These are phyloP conservation scores for Ciconia stormi DNA, from an alignment of 2,113 vertebrate species.

Conservation along the genomic window DNA sequence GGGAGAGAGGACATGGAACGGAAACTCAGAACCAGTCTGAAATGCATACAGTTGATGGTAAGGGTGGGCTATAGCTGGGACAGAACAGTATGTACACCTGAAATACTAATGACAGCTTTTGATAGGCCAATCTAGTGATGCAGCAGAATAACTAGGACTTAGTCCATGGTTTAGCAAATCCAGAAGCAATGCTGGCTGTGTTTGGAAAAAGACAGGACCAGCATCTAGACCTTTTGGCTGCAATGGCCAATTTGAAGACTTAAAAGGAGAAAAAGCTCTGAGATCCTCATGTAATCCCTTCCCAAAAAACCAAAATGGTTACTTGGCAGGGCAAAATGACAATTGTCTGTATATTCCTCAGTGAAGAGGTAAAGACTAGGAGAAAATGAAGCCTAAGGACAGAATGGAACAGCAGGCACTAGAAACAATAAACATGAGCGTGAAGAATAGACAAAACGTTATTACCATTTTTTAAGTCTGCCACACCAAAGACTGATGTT, in stretches of 20 bases:
- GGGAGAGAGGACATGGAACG: neutral
- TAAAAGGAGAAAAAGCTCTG: neutral
- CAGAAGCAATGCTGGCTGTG: neutral
- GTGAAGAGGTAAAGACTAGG: neutral
- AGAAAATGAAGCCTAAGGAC: neutral
- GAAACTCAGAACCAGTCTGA: neutral
- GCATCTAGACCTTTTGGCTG: neutral
- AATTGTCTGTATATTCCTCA: neutral
- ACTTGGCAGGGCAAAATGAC: neutral
- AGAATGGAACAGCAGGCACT: neutral
- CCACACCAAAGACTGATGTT: neutral
- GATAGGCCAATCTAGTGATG: neutral
- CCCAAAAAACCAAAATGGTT: neutral
- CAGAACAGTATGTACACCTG: neutral
- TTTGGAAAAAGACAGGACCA: neutral
- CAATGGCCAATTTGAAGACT: neutral
- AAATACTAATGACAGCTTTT: neutral
- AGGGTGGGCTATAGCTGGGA: no score
- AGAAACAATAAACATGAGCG: neutral
- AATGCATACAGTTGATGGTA: neutral
- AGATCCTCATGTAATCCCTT: neutral
- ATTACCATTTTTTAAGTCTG: conserved; percentile 65
- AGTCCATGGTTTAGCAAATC: neutral
- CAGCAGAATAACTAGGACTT: neutral
- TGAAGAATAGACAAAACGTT: neutral